Conservation (phyloP, 1,140 invertebrate genomes). For the Chironomus tepperi region DNA sequence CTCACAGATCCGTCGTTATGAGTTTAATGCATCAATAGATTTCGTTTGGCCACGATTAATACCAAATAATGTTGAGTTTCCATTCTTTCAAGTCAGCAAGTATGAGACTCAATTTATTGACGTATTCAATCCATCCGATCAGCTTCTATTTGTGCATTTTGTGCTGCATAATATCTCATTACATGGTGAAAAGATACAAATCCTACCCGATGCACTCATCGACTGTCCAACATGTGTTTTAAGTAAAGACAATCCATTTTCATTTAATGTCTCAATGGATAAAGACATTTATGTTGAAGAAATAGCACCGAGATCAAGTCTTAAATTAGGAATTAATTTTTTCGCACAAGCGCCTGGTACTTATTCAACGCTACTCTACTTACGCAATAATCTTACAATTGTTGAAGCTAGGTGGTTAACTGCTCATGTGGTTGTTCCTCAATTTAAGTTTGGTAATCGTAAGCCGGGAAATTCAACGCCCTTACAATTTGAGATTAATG, state of each 20-base stretch:
- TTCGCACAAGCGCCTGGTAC: conserved; percentile 34
- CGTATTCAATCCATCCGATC: conserved; percentile 34
- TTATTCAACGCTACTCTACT: conserved; percentile 41
- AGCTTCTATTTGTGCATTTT: conserved; percentile 34
- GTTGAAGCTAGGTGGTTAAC: conserved; percentile 74
- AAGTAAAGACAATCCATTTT: conserved; percentile 33
- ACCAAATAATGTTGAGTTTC: conserved; percentile 29
- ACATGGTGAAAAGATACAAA: not conserved
- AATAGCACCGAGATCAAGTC: conserved; percentile 33
- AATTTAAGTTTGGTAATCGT: conserved; percentile 85
- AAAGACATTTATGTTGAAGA: conserved; percentile 28
- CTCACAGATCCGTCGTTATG: conserved; percentile 33
- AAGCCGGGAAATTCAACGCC: conserved; percentile 65
- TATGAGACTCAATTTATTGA: conserved; percentile 32
- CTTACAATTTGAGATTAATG: conserved; percentile 73
- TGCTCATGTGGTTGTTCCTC: conserved; percentile 73
- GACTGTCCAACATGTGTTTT: conserved; percentile 34
- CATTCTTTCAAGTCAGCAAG: conserved; percentile 34
- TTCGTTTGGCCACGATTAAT: conserved; percentile 38
- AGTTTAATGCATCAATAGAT: conserved; percentile 34
- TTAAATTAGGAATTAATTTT: conserved; percentile 38
- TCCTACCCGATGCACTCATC: conserved; percentile 35
- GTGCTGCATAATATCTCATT: conserved; percentile 24
- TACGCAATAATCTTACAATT: conserved; percentile 86
- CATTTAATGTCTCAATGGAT: conserved; percentile 28